Conservation (phyloP, 2,888 invertebrate species). For the Drosophila paramelanica region DNA sequence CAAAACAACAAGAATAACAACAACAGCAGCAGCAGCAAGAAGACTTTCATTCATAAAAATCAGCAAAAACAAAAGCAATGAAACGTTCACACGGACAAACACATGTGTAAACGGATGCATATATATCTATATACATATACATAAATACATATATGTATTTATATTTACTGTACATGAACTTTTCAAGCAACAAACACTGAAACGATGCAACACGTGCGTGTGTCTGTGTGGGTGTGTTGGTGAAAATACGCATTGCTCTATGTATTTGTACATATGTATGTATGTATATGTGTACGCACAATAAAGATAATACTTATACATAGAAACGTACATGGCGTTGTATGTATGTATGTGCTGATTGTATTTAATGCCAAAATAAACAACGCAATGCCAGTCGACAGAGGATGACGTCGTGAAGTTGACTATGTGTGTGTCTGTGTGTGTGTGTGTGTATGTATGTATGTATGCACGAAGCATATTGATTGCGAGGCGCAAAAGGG, state of each 20-base stretch:
- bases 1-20: conserved; percentile 6
- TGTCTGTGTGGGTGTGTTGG: neutral
- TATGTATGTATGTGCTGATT: conserved; percentile 2
- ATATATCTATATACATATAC: conserved; percentile 5
- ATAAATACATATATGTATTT: conserved; percentile 1
- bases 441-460: neutral
- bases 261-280: neutral
- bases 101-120: neutral
- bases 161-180: neutral
- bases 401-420: conserved; percentile 6
- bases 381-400: conserved; percentile 11
- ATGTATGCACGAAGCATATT: conserved; percentile 14
- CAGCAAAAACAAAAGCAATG: conserved; percentile 35
- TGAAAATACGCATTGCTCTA: neutral
- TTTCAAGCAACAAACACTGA: neutral
- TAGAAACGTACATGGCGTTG: neutral
- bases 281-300: neutral
- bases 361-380: conserved; percentile 30
- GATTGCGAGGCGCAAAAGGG: conserved; percentile 23
- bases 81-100: conserved; percentile 21
- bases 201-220: conserved; percentile 11
- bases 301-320: neutral
- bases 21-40: conserved; percentile 46
- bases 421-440: conserved; percentile 9
- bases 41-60: conserved; percentile 75